These are phyloP conservation scores for Sarcophaga rosellei DNA, from an alignment of 2,888 invertebrate genomes.

Conservation along the genomic window DNA sequence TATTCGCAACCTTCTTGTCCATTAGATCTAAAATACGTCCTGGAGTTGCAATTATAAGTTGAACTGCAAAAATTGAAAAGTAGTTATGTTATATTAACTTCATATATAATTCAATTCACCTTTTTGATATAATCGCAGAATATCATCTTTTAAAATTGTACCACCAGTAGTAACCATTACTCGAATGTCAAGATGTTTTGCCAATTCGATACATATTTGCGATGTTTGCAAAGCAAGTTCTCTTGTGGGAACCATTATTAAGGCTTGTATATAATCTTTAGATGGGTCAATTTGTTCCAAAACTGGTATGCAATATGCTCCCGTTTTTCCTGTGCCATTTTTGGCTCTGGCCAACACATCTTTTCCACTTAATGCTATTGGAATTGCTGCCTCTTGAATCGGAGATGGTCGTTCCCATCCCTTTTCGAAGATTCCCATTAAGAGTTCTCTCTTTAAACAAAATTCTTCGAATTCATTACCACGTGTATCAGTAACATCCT, in stretches of 20 bases:
- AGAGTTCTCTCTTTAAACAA: constrained; percentile 96
- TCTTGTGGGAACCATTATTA: constrained; percentile 99
- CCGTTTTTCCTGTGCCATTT: constrained; percentile 99
- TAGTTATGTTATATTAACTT: not conserved
- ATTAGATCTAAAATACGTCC: constrained; percentile 99
- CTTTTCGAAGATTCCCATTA: constrained; percentile 99
- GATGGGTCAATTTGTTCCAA: constrained; percentile 96
- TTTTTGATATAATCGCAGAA: constrained; percentile 99
- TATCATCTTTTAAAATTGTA: constrained; percentile 98
- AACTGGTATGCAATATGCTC: constrained; percentile 99
- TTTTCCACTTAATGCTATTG: constrained; percentile 98
- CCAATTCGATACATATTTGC: constrained; percentile 99
- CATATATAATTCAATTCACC: constrained; percentile 82
- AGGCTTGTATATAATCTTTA: constrained; percentile 97
- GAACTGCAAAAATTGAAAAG: constrained; percentile 85
- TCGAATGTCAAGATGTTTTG: constrained; percentile 97
- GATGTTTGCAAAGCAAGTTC: constrained; percentile 99
- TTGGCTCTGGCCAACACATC: constrained; percentile 99
- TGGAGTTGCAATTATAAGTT: constrained; percentile 99
- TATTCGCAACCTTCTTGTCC: constrained; percentile 97
- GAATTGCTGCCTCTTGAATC: constrained; percentile 99
- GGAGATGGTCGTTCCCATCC: constrained; percentile 99
- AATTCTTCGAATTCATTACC: constrained; percentile 99
- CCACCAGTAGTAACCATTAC: constrained; percentile 99
- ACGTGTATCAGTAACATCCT: constrained; percentile 99